Evolutionary conservation across 1,140 invertebrate genomes (phyloP), one percentile per base, ranked within the genome.

Genomic region (Eumeta japonica): DNA sequence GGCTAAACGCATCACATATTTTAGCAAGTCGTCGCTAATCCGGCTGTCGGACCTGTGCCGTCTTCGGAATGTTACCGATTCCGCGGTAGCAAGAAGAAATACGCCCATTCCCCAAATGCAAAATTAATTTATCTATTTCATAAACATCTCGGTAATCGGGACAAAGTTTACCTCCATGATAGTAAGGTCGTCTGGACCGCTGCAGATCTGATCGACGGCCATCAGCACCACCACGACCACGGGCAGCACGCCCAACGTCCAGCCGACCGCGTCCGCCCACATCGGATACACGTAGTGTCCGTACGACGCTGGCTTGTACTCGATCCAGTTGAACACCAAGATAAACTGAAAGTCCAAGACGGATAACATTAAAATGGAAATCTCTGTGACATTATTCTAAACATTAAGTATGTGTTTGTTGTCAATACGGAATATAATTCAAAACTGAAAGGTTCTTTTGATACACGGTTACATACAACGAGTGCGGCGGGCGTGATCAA

Each of bases 311-410:
- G 86, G 86, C 37, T 85, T 84, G 55, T 90, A 90, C 48, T 90
- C 85, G 15, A 90, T 80, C 86, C 86, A 88, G 51, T 89, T 90
- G 68, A 91, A 90, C 36, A 88, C 82, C 12, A 92, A 65, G 20
- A 92, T 86, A 46, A 88, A 87, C 86, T 88, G 62, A 35, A 64
- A 66, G 12, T n/a, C n/a, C 9, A 28, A 28, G 10, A n/a, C n/a
- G n/a, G 16, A 30, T 28, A 18, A 12, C 19, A 29, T 27, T 10
- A 3, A 28, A 11, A 31, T n/a, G n/a, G n/a, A n/a, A n/a, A n/a
- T n/a, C n/a, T n/a, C 5, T 24, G 20, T 7, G 5, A 7, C n/a
- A 7, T 24, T 24, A 24, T 24, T 24, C 5, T 5, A n/a, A 24
- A 5, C n/a, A n/a, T 7, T n/a, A 5, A 24, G 20, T 24, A n/a